phyloP scores from a whole-genome alignment of 1,140 invertebrate species.

The Penaeus vannamei region DNA sequence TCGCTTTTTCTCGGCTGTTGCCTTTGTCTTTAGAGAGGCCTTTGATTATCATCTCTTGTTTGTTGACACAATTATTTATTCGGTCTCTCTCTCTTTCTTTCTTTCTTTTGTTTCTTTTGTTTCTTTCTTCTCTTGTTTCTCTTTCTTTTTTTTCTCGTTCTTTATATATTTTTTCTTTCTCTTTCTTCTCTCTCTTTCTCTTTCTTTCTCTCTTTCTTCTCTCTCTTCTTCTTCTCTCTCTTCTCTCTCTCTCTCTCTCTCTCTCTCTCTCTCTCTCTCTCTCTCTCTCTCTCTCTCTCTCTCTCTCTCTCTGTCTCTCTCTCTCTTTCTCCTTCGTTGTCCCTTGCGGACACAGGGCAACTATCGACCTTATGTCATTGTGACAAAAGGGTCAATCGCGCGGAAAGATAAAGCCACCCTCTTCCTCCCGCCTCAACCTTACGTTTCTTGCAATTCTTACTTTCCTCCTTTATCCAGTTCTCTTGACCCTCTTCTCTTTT shows the following conservation, averaged over 20 bases:
- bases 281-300: no score
- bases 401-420: not conserved
- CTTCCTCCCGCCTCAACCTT: not conserved
- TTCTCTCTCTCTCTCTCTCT: no score
- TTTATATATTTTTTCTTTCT: no score
- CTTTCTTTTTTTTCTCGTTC: no score
- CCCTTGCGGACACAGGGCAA: not conserved
- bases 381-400: conserved; percentile 25
- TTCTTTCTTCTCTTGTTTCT: not conserved
- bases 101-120: not conserved
- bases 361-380: not conserved
- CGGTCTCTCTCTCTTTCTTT: no score
- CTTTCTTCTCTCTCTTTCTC: not conserved
- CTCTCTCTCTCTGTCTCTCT: no score
- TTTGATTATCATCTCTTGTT: no score
- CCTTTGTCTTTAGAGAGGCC: no score
- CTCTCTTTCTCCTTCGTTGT: not conserved
- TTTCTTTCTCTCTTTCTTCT: not conserved
- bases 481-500: not conserved
- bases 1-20: no score
- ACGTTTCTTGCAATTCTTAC: not conserved
- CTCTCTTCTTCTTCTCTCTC: no score
- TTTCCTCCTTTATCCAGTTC: not conserved
- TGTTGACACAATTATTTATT: no score
- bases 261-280: no score